Conservation (phyloP, 2,113 vertebrate species). For the Chionis minor region DNA sequence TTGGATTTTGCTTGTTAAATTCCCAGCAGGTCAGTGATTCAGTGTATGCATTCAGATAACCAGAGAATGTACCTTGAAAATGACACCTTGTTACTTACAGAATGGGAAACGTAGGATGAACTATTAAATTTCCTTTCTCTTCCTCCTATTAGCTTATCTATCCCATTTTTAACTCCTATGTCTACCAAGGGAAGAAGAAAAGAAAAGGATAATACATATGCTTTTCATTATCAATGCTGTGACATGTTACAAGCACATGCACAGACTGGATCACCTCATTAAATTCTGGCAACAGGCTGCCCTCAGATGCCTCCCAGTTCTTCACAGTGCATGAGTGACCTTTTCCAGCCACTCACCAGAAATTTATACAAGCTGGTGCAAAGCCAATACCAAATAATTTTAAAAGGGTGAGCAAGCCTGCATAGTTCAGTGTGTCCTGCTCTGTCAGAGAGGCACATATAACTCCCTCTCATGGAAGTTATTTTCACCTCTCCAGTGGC, state of each 20-base stretch:
- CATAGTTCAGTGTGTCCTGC: background rate
- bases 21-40: constrained; percentile 29
- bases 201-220: background rate
- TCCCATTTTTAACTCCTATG: background rate
- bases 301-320: background rate
- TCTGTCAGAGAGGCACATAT: background rate
- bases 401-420: background rate
- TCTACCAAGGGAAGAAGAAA: background rate
- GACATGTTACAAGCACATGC: background rate
- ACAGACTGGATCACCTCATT: background rate
- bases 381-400: background rate
- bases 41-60: background rate
- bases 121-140: background rate
- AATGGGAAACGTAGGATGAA: background rate
- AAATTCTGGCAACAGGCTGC: background rate
- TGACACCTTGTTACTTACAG: background rate
- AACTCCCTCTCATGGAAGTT: background rate
- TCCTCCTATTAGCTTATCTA: background rate
- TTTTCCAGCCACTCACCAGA: background rate
- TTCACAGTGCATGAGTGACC: background rate
- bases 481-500: background rate
- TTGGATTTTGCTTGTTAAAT: constrained; percentile 33
- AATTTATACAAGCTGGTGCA: background rate
- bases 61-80: constrained; percentile 26
- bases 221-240: background rate